phyloP scores from a whole-genome alignment of 2,888 invertebrate genomes.

The Epirrita christyi region DNA sequence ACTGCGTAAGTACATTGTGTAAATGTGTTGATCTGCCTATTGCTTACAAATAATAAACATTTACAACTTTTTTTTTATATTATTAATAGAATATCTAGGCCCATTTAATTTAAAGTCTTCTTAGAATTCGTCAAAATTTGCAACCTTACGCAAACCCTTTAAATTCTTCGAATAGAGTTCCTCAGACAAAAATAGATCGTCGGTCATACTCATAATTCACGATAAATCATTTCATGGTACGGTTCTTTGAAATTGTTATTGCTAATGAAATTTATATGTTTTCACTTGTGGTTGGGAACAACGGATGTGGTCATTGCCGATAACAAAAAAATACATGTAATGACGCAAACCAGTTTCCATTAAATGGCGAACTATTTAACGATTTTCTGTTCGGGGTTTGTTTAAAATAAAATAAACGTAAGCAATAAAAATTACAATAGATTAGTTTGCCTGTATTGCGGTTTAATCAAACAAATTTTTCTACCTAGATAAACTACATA shows the following conservation, averaged over 20 bases:
- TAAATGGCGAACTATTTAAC: not conserved
- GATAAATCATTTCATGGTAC: constrained; percentile 30
- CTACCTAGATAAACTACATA: no score
- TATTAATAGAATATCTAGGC: no score
- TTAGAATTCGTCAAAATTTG: not conserved
- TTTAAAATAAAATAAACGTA: not conserved
- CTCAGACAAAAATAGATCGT: constrained; percentile 15
- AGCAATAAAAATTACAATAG: not conserved
- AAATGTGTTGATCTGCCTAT: no score
- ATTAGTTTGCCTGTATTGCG: no score
- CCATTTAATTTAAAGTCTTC: not conserved
- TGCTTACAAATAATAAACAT: no score
- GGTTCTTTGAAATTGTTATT: constrained; percentile 35
- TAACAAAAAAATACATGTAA: constrained; percentile 43
- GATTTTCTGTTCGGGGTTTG: not conserved
- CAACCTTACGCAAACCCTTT: no score
- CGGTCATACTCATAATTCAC: not conserved
- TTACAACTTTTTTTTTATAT: no score
- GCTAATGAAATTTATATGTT: constrained; percentile 39
- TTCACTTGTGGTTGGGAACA: constrained; percentile 38
- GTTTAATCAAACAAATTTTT: no score
- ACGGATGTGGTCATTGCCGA: constrained; percentile 57
- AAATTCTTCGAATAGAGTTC: not conserved
- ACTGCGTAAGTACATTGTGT: no score
- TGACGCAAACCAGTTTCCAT: constrained; percentile 32